Base-by-base conservation (phyloP, 2,113 vertebrate genomes). In the Gambusia holbrooki region DNA sequence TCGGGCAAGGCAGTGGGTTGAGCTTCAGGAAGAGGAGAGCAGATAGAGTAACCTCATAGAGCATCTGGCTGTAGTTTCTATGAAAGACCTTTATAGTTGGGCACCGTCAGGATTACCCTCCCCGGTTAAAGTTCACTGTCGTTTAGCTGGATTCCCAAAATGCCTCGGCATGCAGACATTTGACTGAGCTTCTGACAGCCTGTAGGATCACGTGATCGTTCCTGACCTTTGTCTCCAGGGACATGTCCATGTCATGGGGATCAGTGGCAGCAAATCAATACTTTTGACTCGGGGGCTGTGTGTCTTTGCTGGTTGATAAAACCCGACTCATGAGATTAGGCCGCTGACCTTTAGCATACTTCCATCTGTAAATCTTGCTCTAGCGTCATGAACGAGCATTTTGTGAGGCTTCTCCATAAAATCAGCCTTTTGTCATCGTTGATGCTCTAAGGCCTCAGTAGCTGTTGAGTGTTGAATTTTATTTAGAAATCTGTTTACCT, bases 231-330 rank as follows among this genome's bases (percentile, higher is more conserved):
- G 74, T 80, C 82, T 84, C 73, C 22, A 8, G 63, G 79, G 72
- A 14, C 58, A 37, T 76, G 76, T 71, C 76, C 9, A 58, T 88
- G 77, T 85, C 86, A 65, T 75, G 67, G 77, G 75, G 81, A 86
- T 74, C 51, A 66, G 71, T 85, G 88, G 76, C 89, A 92, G 82
- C 76, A 82, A 84, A 91, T 92, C 89, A 74, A 87, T 92, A 78
- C 17, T 67, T 77, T 82, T 89, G 88, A 92, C 78, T 88, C 83
- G 80, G 73, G 51, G 77, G 79, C 81, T 80, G 66, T 79, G 64
- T 68, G 90, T 84, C 80, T 91, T 76, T 71, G 66, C 71, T 54
- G 81, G 58, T 63, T 87, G 77, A 84, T 87, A 65, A 71, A 86
- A 85, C 65, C 60, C 65, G 85, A 88, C 87, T 70, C 66, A 12